These are phyloP conservation scores for Trichogramma evanescens DNA, from an alignment of 2,888 invertebrate genomes.

Conservation along the genomic window DNA sequence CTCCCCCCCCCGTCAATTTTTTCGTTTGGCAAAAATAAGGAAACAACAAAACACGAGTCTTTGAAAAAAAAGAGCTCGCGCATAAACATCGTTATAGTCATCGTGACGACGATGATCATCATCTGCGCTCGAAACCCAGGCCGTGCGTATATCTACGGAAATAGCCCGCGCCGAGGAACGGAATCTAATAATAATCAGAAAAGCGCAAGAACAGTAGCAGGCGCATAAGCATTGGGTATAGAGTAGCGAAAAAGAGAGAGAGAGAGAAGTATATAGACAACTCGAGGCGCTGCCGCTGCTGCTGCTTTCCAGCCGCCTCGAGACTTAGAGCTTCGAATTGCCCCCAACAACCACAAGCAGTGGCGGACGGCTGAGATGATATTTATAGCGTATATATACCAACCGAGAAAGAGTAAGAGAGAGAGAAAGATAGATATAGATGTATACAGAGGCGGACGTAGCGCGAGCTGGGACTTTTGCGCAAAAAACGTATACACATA, in stretches of 20 bases:
- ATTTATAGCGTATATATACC: not conserved
- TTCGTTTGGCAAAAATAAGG: too few relatives aligned
- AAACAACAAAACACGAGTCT: too few relatives aligned
- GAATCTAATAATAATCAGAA: constrained; percentile 42
- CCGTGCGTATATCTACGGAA: constrained; percentile 39
- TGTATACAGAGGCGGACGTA: not conserved
- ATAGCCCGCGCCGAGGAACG: constrained; percentile 42
- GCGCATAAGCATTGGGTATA: constrained; percentile 7
- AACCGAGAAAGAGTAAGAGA: not conserved
- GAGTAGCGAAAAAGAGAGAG: constrained; percentile 9
- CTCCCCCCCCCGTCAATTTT: too few relatives aligned
- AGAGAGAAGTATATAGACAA: constrained; percentile 6
- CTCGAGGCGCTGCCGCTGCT: not conserved
- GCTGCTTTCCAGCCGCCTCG: too few relatives aligned
- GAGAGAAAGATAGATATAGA: not conserved
- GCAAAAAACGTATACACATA: too few relatives aligned
- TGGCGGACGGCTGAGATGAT: not conserved
- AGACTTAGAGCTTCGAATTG: not conserved
- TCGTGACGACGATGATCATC: too few relatives aligned
- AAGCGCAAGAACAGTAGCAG: constrained; percentile 19
- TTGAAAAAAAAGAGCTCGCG: too few relatives aligned
- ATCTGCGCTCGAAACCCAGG: constrained; percentile 6
- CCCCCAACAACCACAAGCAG: not conserved
- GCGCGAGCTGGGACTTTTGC: not conserved
- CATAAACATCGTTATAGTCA: too few relatives aligned